phyloP scores from a whole-genome alignment of 2,888 invertebrate species.

The Agriopis leucophaearia region DNA sequence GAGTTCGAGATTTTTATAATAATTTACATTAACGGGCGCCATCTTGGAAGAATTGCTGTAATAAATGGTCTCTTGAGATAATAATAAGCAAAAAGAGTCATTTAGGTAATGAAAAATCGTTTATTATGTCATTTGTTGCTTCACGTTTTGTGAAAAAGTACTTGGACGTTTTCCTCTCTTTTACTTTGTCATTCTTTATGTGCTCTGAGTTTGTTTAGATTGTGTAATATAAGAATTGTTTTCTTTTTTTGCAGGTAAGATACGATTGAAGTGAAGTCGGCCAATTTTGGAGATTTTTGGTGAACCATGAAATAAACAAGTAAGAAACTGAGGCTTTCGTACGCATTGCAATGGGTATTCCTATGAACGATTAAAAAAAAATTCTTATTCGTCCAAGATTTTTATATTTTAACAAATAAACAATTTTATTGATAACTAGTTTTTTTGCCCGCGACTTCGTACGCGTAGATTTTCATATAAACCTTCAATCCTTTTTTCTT shows the following conservation, averaged over 20 bases:
- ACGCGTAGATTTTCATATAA: too few species aligned
- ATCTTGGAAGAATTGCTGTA: slow-evolving; percentile 53
- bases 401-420: too few species aligned
- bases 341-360: too few species aligned
- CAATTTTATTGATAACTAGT: too few species aligned
- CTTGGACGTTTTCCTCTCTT: slow-evolving; percentile 18
- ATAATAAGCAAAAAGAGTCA: slow-evolving; percentile 47
- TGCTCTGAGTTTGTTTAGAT: neutral
- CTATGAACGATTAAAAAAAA: too few species aligned
- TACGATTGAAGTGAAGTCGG: neutral
- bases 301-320: neutral
- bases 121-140: slow-evolving; percentile 39
- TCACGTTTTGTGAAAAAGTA: slow-evolving; percentile 21
- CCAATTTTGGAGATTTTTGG: neutral
- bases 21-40: slow-evolving; percentile 53
- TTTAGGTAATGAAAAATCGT: slow-evolving; percentile 48
- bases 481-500: too few species aligned
- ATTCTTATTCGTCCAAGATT: too few species aligned
- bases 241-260: slow-evolving; percentile 34
- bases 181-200: slow-evolving; percentile 10
- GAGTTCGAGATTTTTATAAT: slow-evolving; percentile 25
- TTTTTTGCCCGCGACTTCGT: too few species aligned
- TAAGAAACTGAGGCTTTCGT: neutral
- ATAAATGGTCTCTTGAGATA: slow-evolving; percentile 53
- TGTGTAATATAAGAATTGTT: slow-evolving; percentile 10